Evolutionary conservation across 2,113 vertebrate genomes (phyloP).

Genomic region (Callopanchax toddi): DNA sequence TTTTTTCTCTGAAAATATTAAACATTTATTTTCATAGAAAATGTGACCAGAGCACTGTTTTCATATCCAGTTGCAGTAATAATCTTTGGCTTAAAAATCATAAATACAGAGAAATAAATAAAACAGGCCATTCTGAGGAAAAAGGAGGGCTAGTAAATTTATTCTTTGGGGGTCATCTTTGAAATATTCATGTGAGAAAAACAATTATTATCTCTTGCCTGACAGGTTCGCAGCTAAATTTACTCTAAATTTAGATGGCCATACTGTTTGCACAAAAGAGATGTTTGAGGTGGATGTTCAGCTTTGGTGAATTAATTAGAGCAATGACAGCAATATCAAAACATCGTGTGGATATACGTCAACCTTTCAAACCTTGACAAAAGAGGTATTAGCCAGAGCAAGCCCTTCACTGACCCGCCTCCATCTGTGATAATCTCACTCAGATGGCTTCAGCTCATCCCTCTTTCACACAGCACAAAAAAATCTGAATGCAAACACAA

Average conservation of each 20-base stretch:
- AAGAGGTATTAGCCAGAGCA: slow-evolving; percentile 53
- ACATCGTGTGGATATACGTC: slow-evolving; percentile 37
- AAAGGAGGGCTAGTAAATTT: slow-evolving; percentile 34
- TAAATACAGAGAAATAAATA: slow-evolving; percentile 62
- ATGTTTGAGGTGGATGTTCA: slow-evolving; percentile 12
- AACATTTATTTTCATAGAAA: slow-evolving; percentile 59
- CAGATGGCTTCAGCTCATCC: slow-evolving; percentile 34
- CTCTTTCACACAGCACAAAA: slow-evolving; percentile 27
- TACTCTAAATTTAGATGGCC: slow-evolving; percentile 22
- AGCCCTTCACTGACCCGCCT: slow-evolving; percentile 55
- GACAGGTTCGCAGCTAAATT: slow-evolving; percentile 20
- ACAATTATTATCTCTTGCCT: slow-evolving; percentile 5
- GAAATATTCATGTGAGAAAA: slow-evolving; percentile 46
- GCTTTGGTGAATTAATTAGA: slow-evolving; percentile 50
- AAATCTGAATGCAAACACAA: slow-evolving; percentile 41
- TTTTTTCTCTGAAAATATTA: slow-evolving; percentile 30
- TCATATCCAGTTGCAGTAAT: slow-evolving; percentile 56
- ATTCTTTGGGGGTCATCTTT: slow-evolving; percentile 53
- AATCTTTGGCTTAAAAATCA: slow-evolving; percentile 57
- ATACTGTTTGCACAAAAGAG: slow-evolving; percentile 5
- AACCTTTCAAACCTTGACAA: slow-evolving; percentile 60
- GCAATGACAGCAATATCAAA: slow-evolving; percentile 43
- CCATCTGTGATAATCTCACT: slow-evolving; percentile 55
- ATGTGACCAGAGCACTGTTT: slow-evolving; percentile 58
- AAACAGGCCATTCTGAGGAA: slow-evolving; percentile 33